phyloP scores from a whole-genome alignment of 2,113 vertebrate species.

The Leptocoma aspasia region DNA sequence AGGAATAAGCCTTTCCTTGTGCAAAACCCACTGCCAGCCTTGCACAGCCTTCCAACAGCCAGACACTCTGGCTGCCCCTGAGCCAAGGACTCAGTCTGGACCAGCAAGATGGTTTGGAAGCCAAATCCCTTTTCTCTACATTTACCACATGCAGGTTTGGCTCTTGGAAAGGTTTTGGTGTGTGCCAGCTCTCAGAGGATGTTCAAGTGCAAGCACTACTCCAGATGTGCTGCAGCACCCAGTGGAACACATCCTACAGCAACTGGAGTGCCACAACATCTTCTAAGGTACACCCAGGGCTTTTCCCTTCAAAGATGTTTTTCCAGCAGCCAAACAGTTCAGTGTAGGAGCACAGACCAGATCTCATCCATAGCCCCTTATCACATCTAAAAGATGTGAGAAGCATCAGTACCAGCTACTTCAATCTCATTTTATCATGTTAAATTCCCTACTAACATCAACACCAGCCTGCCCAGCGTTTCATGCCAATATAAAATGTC shows the following conservation, averaged over 20 bases:
- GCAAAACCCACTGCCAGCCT: neutral
- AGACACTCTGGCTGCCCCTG: neutral
- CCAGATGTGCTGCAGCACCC: neutral
- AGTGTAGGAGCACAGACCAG: rapidly evolving
- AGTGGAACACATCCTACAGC: neutral
- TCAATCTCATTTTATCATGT: neutral
- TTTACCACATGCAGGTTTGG: neutral
- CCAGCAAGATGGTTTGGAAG: neutral
- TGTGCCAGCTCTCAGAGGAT: neutral
- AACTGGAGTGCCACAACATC: neutral
- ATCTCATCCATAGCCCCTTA: neutral
- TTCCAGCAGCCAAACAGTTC: neutral
- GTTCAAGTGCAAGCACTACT: neutral
- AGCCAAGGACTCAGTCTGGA: neutral
- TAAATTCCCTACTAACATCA: neutral
- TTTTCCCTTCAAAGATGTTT: neutral
- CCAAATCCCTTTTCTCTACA: neutral
- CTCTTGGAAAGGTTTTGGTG: neutral
- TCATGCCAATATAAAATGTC: neutral
- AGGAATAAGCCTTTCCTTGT: neutral
- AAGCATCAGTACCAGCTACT: neutral
- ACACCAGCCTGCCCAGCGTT: neutral
- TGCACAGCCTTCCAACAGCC: neutral
- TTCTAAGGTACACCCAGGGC: neutral
- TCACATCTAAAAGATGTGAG: neutral